Base-by-base conservation (phyloP, 2,888 invertebrate genomes). In the Cryptocephalus moraei region DNA sequence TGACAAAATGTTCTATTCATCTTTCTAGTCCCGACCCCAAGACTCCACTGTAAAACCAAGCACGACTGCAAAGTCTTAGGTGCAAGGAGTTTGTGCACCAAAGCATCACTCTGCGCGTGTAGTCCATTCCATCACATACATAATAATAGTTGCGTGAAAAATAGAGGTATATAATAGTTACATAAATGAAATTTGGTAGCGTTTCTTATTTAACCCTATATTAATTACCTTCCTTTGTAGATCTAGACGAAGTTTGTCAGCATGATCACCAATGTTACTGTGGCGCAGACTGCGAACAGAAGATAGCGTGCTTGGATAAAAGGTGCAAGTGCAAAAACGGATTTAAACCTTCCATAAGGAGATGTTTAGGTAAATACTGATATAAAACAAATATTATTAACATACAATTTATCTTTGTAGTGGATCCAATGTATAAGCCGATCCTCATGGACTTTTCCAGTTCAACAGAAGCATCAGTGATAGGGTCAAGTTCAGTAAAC, bases 261-360 rank as follows among this genome's bases (percentile, higher is more conserved):
- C 54, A 55, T 31, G 58, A 64, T 45, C 59, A 62, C 46, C 62
- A 66, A 46, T 66, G 66, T 42, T 66, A 65, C 46, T 65, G 65
- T 49, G 66, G 66, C 13, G 60, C 59, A 40, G 62, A 62, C 49
- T 65, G 65, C 51, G 54, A 59, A 32, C 59, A 60, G 31, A 64
- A 58, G 58, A 63, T 66, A 40, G 62, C 59, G 11, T 66, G 66
- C 42, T 56, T 62, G 12, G 57, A 56, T 41, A 56, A 59, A 41
- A 61, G 57, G 14, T 66, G 66, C 45, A 52, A 59, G 1, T 66
- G 66, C 48, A 61, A 53, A 53, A 51, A 49, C 14, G 65, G 64
- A 9, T 59, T 61, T 45, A 58, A 58, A 43, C 54, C 59, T 1
- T 54, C 58, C 32, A 60, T 57, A 11, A 54, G 64, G 41, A 56